Conservation (phyloP, 2,888 invertebrate species). For the Arctia plantaginis region DNA sequence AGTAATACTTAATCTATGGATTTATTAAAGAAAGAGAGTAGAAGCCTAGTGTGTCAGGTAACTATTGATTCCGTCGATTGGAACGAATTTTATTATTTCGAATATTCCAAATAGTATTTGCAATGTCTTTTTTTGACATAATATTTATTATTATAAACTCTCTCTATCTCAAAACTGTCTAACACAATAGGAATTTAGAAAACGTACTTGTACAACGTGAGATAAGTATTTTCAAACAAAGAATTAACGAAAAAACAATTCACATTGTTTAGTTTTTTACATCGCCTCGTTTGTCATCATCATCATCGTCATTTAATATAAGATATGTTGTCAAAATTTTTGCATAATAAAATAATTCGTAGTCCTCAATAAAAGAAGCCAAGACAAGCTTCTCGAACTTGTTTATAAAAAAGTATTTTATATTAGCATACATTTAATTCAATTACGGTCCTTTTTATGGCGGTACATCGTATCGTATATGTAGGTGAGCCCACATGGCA, state of each 20-base stretch:
- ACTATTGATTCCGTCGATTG: too few relatives aligned
- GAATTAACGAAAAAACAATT: not conserved
- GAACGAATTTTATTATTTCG: too few relatives aligned
- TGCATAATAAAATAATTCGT: not conserved
- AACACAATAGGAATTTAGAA: not conserved
- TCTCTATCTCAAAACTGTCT: not conserved
- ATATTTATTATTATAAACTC: not conserved
- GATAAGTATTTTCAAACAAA: not conserved
- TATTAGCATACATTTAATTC: conserved; percentile 9
- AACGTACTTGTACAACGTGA: not conserved
- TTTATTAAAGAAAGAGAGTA: too few relatives aligned
- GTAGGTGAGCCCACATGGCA: conserved; percentile 24
- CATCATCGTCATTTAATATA: not conserved
- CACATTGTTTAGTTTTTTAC: not conserved
- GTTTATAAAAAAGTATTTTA: not conserved
- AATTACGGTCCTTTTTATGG: not conserved
- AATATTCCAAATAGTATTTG: not conserved
- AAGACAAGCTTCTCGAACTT: not conserved
- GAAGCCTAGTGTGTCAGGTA: too few relatives aligned
- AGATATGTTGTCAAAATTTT: not conserved
- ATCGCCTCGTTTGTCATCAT: not conserved
- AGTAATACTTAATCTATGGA: too few relatives aligned
- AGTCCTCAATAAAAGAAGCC: not conserved
- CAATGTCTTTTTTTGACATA: not conserved
- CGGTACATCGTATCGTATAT: too few relatives aligned